Evolutionary conservation across 2,113 vertebrate genomes (phyloP).

Genomic region (Chitala chitala): DNA sequence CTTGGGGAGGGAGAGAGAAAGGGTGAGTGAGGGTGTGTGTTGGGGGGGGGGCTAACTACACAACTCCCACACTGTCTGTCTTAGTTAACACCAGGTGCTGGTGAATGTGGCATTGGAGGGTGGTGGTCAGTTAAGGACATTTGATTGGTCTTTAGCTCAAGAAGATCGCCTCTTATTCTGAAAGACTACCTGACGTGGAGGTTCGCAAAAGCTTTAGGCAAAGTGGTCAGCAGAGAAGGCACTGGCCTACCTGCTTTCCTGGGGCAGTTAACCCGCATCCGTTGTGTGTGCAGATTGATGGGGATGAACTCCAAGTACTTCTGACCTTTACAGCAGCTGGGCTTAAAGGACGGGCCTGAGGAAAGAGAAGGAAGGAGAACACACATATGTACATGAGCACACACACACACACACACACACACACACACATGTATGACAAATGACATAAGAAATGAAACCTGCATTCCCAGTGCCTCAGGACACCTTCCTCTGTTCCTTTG

Average conservation of each 20-base stretch:
- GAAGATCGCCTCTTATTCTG: neutral
- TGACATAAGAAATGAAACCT: too few species aligned
- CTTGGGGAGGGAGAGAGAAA: neutral
- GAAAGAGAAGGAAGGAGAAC: slow-evolving; percentile 40
- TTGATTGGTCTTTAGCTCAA: neutral
- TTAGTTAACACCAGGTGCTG: neutral
- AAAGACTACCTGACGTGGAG: neutral
- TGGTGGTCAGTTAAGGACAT: too few species aligned
- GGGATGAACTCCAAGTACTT: slow-evolving; percentile 94
- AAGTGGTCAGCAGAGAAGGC: neutral
- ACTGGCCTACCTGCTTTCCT: slow-evolving; percentile 75
- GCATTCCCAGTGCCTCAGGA: too few species aligned
- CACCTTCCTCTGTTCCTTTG: too few species aligned
- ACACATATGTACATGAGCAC: neutral
- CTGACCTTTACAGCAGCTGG: slow-evolving; percentile 94
- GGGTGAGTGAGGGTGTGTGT: too few species aligned
- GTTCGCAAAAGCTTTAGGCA: neutral
- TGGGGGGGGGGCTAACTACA: too few species aligned
- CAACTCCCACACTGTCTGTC: slow-evolving; percentile 20
- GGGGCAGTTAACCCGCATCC: slow-evolving; percentile 89
- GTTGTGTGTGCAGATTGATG: slow-evolving; percentile 90
- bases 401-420: neutral
- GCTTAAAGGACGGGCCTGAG: slow-evolving; percentile 88
- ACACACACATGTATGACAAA: too few species aligned
- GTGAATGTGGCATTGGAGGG: too few species aligned